Evolutionary conservation across 2,888 invertebrate genomes (phyloP).

Genomic region (Pterostichus niger): DNA sequence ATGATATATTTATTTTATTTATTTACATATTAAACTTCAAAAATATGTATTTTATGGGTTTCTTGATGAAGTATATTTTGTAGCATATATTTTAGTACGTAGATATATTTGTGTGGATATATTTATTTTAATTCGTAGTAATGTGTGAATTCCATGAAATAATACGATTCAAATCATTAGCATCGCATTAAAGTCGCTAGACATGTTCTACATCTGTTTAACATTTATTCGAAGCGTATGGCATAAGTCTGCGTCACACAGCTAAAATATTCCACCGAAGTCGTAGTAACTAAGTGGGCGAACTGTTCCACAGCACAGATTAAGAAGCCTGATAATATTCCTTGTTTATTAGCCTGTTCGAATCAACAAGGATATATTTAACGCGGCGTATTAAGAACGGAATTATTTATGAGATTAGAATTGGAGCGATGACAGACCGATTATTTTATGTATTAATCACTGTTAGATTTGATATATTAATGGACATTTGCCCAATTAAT

Average conservation of each 20-base stretch:
- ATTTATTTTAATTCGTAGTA: too few species aligned
- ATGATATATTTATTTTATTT: too few species aligned
- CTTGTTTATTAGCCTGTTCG: conserved; percentile 50
- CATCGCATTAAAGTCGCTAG: too few species aligned
- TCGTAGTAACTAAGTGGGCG: not conserved
- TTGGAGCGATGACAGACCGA: conserved; percentile 46
- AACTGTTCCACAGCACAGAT: not conserved
- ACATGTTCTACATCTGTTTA: not conserved
- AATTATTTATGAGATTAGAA: conserved; percentile 38
- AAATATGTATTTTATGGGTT: too few species aligned
- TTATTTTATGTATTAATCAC: conserved; percentile 29
- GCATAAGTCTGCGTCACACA: not conserved
- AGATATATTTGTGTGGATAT: too few species aligned
- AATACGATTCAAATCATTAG: too few species aligned
- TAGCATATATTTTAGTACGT: too few species aligned
- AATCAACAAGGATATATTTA: conserved; percentile 44
- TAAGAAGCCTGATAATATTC: conserved; percentile 44
- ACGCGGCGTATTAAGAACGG: not conserved
- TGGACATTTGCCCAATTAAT: not conserved
- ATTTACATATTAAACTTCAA: too few species aligned
- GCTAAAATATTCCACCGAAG: not conserved
- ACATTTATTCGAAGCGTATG: conserved; percentile 16
- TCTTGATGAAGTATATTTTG: too few species aligned
- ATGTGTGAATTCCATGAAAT: too few species aligned
- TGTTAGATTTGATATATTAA: not conserved